These are phyloP conservation scores for Lepidonotus clava DNA, from an alignment of 2,888 invertebrate genomes.

Conservation along the genomic window DNA sequence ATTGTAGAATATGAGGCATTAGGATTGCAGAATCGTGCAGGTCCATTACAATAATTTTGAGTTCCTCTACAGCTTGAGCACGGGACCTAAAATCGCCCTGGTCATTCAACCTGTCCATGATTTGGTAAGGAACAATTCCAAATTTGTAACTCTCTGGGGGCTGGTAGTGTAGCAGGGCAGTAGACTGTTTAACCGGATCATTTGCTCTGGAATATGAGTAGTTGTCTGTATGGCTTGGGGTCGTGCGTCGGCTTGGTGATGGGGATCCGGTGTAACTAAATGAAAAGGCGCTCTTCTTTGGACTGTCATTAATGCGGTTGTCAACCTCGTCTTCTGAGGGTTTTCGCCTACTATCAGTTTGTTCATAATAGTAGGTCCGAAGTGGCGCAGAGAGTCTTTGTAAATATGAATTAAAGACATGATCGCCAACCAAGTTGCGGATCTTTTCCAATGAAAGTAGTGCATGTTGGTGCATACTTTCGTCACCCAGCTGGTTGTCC, in stretches of 20 bases:
- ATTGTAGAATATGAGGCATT: slow-evolving; percentile 84
- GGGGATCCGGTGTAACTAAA: slow-evolving; percentile 51
- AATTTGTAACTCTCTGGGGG: slow-evolving; percentile 70
- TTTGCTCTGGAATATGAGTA: background rate
- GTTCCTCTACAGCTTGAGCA: slow-evolving; percentile 84
- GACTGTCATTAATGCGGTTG: slow-evolving; percentile 18
- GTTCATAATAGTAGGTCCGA: slow-evolving; percentile 62
- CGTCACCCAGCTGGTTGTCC: slow-evolving; percentile 69
- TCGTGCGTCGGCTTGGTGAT: background rate
- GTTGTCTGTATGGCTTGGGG: slow-evolving; percentile 28
- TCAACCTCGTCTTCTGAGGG: slow-evolving; percentile 6
- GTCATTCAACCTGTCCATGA: slow-evolving; percentile 80
- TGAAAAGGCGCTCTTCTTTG: slow-evolving; percentile 42
- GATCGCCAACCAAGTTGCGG: slow-evolving; percentile 78
- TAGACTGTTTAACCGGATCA: slow-evolving; percentile 11
- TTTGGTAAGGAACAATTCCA: slow-evolving; percentile 80
- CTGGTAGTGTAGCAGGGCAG: slow-evolving; percentile 39
- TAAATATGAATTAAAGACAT: slow-evolving; percentile 76
- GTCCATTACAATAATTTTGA: slow-evolving; percentile 82
- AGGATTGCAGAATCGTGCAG: slow-evolving; percentile 78
- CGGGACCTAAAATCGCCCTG: slow-evolving; percentile 84
- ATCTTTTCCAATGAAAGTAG: slow-evolving; percentile 80
- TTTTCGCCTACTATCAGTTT: slow-evolving; percentile 51
- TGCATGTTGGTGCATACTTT: slow-evolving; percentile 71
- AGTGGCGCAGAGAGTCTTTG: slow-evolving; percentile 72